Evolutionary conservation across 2,888 invertebrate species (phyloP).

Genomic region (Trachelus iudaicus): DNA sequence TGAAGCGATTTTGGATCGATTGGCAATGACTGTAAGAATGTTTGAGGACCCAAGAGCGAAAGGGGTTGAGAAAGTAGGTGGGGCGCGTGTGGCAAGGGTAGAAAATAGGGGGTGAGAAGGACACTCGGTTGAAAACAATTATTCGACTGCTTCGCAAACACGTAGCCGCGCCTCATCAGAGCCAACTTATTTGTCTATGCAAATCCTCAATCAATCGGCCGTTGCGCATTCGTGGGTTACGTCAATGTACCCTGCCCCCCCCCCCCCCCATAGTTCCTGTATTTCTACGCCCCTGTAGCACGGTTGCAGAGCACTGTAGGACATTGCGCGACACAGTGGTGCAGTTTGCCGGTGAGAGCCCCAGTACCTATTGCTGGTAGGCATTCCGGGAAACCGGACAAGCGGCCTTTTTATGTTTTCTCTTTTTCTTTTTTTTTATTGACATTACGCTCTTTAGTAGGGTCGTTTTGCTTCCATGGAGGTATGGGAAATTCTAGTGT

Average conservation of each 20-base stretch:
- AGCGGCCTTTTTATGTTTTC: neutral
- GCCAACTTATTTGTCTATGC: conserved; percentile 63
- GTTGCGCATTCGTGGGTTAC: neutral
- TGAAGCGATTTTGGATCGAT: neutral
- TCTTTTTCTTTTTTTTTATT: neutral
- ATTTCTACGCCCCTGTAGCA: neutral
- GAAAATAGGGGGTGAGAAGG: neutral
- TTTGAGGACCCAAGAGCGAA: neutral
- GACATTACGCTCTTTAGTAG: neutral
- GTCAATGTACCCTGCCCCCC: neutral
- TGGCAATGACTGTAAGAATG: neutral
- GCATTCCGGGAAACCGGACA: neutral
- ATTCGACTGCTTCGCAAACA: conserved; percentile 44
- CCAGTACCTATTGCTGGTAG: neutral
- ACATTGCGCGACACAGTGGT: neutral
- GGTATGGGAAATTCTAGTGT: neutral
- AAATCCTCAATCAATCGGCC: conserved; percentile 60
- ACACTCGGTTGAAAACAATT: conserved; percentile 32
- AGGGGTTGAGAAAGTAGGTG: neutral
- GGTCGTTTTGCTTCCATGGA: neutral
- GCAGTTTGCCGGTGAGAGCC: neutral
- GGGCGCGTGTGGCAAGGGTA: neutral
- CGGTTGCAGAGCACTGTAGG: neutral
- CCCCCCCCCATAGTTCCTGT: neutral
- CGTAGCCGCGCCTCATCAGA: conserved; percentile 49